Evolutionary conservation across 2,888 invertebrate species (phyloP).

Genomic region (Cactoblastis cactorum): DNA sequence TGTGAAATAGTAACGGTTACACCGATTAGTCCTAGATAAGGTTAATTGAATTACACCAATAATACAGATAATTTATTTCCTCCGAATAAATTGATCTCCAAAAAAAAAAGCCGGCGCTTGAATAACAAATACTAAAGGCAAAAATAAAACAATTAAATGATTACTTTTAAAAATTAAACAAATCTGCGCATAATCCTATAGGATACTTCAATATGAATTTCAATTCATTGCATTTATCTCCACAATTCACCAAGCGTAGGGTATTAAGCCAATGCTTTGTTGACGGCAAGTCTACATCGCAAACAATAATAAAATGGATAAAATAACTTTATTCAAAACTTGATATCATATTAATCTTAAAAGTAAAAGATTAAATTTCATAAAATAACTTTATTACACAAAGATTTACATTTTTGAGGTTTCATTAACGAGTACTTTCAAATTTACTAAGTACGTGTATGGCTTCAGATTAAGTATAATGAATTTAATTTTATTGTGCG

Average conservation of each 20-base stretch:
- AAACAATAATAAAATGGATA: not conserved
- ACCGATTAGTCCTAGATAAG: too few relatives aligned
- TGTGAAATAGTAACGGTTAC: too few relatives aligned
- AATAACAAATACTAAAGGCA: too few relatives aligned
- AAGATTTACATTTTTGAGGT: not conserved
- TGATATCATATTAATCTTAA: not conserved
- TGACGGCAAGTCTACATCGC: not conserved
- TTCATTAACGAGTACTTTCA: too few relatives aligned
- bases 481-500: too few relatives aligned
- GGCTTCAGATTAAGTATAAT: too few relatives aligned
- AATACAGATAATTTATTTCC: too few relatives aligned
- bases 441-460: too few relatives aligned
- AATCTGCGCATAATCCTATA: constrained; percentile 37
- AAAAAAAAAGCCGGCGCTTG: too few relatives aligned
- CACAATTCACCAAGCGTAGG: constrained; percentile 12
- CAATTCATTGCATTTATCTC: constrained; percentile 30
- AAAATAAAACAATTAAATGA: too few relatives aligned
- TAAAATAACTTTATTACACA: not conserved
- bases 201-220: constrained; percentile 35
- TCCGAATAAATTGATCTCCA: too few relatives aligned
- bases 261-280: constrained; percentile 6
- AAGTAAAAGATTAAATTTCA: not conserved
- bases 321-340: not conserved
- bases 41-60: too few relatives aligned
- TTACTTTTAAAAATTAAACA: constrained; percentile 20